phyloP scores from a whole-genome alignment of 2,888 invertebrate genomes.

The Bedellia somnulentella region DNA sequence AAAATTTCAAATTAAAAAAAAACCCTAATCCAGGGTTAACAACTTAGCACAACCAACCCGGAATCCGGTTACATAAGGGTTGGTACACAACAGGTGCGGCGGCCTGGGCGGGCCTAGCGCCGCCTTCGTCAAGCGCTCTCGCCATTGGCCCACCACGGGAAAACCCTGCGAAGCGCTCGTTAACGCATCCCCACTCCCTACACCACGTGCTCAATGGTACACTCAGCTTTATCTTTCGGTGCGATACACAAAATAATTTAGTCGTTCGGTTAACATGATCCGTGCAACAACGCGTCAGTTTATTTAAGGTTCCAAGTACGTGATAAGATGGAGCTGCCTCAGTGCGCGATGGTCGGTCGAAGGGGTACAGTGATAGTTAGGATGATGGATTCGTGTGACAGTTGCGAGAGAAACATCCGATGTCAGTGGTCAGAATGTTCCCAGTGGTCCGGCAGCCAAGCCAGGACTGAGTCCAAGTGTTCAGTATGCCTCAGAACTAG shows the following conservation, averaged over 20 bases:
- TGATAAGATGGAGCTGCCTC: conserved; percentile 26
- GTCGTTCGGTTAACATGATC: conserved; percentile 48
- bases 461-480: no score
- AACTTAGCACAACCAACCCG: no score
- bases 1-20: no score
- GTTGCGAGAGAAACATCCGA: conserved; percentile 18
- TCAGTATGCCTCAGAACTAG: conserved; percentile 46
- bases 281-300: conserved; percentile 31
- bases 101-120: conserved; percentile 25
- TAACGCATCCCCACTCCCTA: conserved; percentile 27
- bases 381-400: conserved; percentile 28
- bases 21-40: no score
- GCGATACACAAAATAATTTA: conserved; percentile 46
- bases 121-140: conserved; percentile 15
- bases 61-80: no score
- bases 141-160: conserved; percentile 28
- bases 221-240: conserved; percentile 46
- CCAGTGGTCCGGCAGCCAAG: conserved; percentile 20
- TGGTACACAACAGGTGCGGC: conserved; percentile 12
- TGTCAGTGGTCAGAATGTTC: conserved; percentile 17
- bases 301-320: background rate
- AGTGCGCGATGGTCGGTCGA: conserved; percentile 36
- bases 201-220: conserved; percentile 28
- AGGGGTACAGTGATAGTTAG: conserved; percentile 42
- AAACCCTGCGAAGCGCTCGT: conserved; percentile 31